Base-by-base conservation (phyloP, 2,888 invertebrate genomes). In the Hemistola chrysoprasaria region DNA sequence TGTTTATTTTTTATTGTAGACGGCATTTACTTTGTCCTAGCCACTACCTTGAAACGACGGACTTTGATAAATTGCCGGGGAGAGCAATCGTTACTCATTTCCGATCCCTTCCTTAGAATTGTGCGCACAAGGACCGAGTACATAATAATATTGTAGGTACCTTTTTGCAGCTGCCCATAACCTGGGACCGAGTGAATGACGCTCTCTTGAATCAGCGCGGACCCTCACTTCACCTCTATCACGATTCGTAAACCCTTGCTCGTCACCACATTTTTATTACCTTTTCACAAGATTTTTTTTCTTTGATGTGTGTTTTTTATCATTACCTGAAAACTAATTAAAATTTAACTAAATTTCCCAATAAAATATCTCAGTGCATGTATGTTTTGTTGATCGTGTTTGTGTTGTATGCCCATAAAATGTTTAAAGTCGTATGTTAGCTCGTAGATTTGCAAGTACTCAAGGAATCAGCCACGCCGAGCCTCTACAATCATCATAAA, bases 61-160 rank as follows among this genome's bases (percentile, higher is more conserved):
- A 82, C 84, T 76, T 80, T 86, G 86, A 87, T 81, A 76, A 84
- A 87, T 80, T 79, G 64, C 69, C 71, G 72, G 75, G n/a, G 72
- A 71, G 66, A 74, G 71, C 71, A 77, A 77, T 77, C 78, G 76
- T 78, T 77, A 78, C 79, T 83, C 78, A 84, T 84, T 84, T 80
- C 78, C 77, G 73, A 74, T 71, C 75, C 74, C 71, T 68, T 60
- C 70, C 72, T 71, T 55, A 55, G 65, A 65, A 70, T 70, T 71
- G 65, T 62, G 63, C 61, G 53, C 56, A 53, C 53, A 57, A 56
- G 41, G 48, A 37, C 59, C 62, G 53, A 50, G 57, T 62, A 47
- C 59, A 62, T 71, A 71, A 75, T 73, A 70, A n/a, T n/a, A n/a
- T n/a, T 64, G 63, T 65, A 16, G 16, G 16, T 16, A 71, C 75